Base-by-base conservation (phyloP, 2,888 invertebrate genomes). In the Sarcophaga caerulescens region DNA sequence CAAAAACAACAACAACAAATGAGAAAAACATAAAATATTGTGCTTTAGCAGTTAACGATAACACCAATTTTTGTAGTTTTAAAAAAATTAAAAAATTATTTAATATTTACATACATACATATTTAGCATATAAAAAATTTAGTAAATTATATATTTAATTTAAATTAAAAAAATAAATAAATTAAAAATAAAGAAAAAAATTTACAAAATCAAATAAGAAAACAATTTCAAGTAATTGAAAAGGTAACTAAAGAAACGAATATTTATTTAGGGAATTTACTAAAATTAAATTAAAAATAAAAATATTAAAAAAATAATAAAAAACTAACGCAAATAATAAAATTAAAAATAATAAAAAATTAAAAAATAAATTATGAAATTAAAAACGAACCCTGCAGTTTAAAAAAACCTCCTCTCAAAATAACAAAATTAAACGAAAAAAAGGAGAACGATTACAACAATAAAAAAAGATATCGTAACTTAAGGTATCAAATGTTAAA, bases 201-300 rank as follows among this genome's bases (percentile, higher is more conserved):
- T 35, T 35, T 35, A 69, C 57, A 71, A 80, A 74, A 70, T 68
- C 45, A 62, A 19, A 45, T n/a, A 60, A 68, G 21, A 52, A 52
- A 25, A 45, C 11, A 59, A 76, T 14, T 52, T 52, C 5, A 52
- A 47, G n/a, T 57, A 81, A 78, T 81, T 77, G 59, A 63, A 52
- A 74, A 17, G 21, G 44, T 65, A 70, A 74, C 75, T 66, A n/a
- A 68, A 57, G 19, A 68, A 83, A 91, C 91, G 90, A 91, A 90
- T 89, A 89, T 89, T 89, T 87, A 88, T 90, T 91, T 91, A 91
- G 91, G 90, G 90, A 91, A 91, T 89, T 90, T 89, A 88, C 86
- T 77, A 73, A 35, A 81, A 63, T 63, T 73, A 21, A 80, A 78
- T 84, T 47, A 81, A 77, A 66, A 84, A 89, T 78, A 79, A 79